Evolutionary conservation across 2,113 vertebrate genomes (phyloP), one percentile per base, ranked within the genome.

Genomic region (Aphelocoma coerulescens): DNA sequence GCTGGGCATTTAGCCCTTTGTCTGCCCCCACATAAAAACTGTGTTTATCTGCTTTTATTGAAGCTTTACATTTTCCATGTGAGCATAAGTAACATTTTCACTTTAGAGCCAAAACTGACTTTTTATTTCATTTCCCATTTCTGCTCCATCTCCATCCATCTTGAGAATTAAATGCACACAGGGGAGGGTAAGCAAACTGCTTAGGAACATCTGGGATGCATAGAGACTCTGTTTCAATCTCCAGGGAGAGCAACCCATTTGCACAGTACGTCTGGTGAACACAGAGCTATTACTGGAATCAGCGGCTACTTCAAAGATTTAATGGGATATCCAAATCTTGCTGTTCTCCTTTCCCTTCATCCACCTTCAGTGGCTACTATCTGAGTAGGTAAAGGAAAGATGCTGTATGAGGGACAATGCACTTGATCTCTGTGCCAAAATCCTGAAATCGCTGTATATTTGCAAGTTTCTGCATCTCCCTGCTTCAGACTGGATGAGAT

Each of bases 1-100:
- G 96, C 90, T 97, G 93, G 92, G 90, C 91, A 95, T 74, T 87
- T 75, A 96, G 85, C 92, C 91, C 85, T 96, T 96, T 95, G 90
- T 94, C 94, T 96, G 85, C 85, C 89, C 94, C 88, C 83, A 33
- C 82, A 86, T 93, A 90, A 96, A 96, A 96, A 90, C 57, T 76
- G n/a, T 91, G 48, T 96, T 96, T 96, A 65, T 96, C 83, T 86
- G 72, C 72, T 89, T 96, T 93, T 96, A 88, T 80, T 88, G 85
- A 83, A 91, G 90, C 88, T 92, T 96, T 94, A 78, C 44, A 8
- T 94, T 90, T 93, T 96, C 79, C 44, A 43, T 86, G 75, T 74
- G 28, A 93, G 48, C 72, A 71, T 90, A 93, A 96, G 51, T 85
- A 95, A 86, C 61, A 67, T 87, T 95, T 77, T 63, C n/a, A 65